A percentile compares a stretch with the other conserved stretches of the same genome.
phyloP scores from a whole-genome alignment of 2,888 invertebrate genomes.

The Sinhomidia bicolor region DNA sequence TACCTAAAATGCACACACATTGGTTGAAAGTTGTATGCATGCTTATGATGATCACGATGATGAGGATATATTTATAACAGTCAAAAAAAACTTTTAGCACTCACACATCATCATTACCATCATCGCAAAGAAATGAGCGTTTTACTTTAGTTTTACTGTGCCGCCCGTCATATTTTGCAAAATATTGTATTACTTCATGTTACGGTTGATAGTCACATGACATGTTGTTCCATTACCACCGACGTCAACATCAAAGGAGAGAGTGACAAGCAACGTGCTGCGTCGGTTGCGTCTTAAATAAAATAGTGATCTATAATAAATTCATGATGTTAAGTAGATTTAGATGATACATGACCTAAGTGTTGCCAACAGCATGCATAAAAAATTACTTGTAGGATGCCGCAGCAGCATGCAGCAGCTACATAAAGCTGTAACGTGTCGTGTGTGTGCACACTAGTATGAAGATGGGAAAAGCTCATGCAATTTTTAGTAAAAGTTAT shows the following conservation, averaged over 20 bases:
- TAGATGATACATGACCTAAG: constrained; percentile 29
- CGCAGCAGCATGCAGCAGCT: not conserved
- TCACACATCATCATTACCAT: no score
- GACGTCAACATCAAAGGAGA: constrained; percentile 17
- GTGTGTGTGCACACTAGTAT: not conserved
- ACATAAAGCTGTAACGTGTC: no score
- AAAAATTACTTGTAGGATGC: not conserved
- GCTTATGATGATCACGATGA: not conserved
- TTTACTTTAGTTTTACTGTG: not conserved
- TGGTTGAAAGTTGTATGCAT: not conserved
- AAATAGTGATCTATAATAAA: constrained; percentile 4
- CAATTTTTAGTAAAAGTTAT: not conserved
- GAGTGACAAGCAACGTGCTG: constrained; percentile 9
- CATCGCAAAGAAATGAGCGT: no score
- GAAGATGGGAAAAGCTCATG: not conserved
- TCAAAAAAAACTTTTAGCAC: no score
- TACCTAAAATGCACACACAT: not conserved
- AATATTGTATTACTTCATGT: not conserved
- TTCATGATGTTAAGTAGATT: constrained; percentile 35
- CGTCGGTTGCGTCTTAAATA: not conserved
- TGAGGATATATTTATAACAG: no score
- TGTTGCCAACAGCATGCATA: not conserved
- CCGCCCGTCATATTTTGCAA: not conserved
- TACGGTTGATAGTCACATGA: not conserved
- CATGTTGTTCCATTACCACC: not conserved